Evolutionary conservation across 2,113 vertebrate species (phyloP).

Genomic region (Nycticorax nycticorax): DNA sequence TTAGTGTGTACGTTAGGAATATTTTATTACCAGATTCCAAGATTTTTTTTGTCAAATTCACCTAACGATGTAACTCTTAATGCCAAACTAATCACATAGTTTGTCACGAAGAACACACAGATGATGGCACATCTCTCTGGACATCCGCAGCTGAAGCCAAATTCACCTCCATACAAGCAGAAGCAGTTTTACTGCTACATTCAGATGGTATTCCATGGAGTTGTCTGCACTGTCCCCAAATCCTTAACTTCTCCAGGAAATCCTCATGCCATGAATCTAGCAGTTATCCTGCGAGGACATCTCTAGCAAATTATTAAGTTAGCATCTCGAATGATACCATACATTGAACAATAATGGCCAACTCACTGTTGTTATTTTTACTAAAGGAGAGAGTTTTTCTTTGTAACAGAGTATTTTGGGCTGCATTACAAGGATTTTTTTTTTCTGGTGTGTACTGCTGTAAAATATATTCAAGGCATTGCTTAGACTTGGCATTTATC

Average conservation of each 20-base stretch:
- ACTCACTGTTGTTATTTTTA: neutral
- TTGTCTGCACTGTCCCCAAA: neutral
- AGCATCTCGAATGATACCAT: neutral
- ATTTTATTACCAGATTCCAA: neutral
- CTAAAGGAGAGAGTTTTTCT: neutral
- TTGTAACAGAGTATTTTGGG: neutral
- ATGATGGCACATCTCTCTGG: neutral
- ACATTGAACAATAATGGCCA: rapidly evolving
- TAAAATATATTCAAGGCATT: neutral
- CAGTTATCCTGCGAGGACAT: neutral
- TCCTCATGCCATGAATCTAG: neutral
- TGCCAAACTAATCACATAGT: neutral
- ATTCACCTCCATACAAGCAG: neutral
- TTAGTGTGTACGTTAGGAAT: neutral
- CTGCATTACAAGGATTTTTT: neutral
- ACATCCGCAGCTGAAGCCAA: neutral
- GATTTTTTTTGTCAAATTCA: neutral
- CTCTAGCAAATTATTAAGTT: neutral
- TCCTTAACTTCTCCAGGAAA: neutral
- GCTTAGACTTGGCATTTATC: neutral
- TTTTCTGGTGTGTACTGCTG: neutral
- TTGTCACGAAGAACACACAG: neutral
- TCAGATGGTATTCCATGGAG: neutral
- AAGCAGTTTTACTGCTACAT: neutral
- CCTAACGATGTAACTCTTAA: neutral